Evolutionary conservation across 2,113 vertebrate genomes (phyloP), one percentile per base, ranked within the genome.

Genomic region (Pterocles burchelli): DNA sequence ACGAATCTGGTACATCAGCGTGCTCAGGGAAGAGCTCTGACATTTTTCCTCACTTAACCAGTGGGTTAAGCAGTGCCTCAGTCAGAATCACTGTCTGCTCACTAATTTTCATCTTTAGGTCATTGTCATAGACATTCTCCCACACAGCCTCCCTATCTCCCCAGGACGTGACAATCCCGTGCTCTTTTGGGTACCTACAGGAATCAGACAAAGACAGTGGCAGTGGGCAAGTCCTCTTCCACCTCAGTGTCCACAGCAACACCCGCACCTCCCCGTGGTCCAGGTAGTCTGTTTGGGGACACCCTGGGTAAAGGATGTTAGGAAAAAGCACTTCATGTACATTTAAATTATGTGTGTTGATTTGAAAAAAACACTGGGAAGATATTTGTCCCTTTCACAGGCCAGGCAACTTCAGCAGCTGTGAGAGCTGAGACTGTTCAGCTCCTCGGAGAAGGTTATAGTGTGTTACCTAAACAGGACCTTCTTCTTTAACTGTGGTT

Each of bases 11-110:
- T 29, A 95, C 76, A 1, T 90, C 95, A 77, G 97, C 61, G 12
- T 81, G 84, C 71, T 97, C 96, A 43, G 96, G 97, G 61, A 94
- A 96, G 10, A 97, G 45, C 61, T 96, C 87, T 4, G 78, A 93
- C 65, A 33, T 91, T 82, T 75, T 92, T 51, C 94, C 94, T 36
- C 71, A 7, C 15, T 93, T 94, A 26, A 80, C 52, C 62, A 95
- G 45, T 4, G 95, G 94, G 55, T 95, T 97, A 73, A 98, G 93
- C 1, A 70, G 91, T 28, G 94, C 93, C 61, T 97, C 95, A 1
- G 95, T 94, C 62, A 98, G 49, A 88, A 97, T 74, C 28, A 85
- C 94, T 7, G 93, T 93, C 31, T 93, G 73, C 45, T 97, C 90
- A 3, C 61, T 22, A 7, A 94, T 63, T 29, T 91, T 95, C 33